Conservation (phyloP, 1,140 invertebrate species). For the Stegodyphus dumicola region DNA sequence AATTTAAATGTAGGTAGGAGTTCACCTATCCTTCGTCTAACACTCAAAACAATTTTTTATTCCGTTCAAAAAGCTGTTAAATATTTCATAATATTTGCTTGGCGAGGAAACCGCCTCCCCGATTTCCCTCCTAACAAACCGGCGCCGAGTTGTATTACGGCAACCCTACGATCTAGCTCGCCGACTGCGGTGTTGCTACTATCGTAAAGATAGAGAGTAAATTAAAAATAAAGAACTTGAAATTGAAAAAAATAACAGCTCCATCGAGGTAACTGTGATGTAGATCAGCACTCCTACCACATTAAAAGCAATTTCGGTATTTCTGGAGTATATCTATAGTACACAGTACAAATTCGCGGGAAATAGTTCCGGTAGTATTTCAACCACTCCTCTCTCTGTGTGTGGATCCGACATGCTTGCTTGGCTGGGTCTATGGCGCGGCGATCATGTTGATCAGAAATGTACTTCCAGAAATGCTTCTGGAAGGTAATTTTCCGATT, state of each 20-base stretch:
- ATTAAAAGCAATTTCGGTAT: not conserved
- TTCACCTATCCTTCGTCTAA: too few species aligned
- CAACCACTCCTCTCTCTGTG: conserved; percentile 5
- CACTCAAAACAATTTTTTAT: too few species aligned
- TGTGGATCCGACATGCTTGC: conserved; percentile 18
- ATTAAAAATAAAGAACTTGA: conserved; percentile 27
- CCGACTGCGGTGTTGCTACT: conserved; percentile 52
- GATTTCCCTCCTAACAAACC: not conserved
- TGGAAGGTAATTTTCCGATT: not conserved
- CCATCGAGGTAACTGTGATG: not conserved
- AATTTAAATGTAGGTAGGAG: too few species aligned
- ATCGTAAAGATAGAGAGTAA: conserved; percentile 37
- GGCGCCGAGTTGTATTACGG: conserved; percentile 20
- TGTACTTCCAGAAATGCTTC: not conserved
- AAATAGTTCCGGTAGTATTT: too few species aligned
- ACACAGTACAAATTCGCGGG: too few species aligned
- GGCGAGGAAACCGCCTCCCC: not conserved
- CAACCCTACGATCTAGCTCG: conserved; percentile 30
- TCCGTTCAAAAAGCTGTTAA: too few species aligned
- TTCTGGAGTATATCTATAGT: not conserved
- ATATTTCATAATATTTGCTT: not conserved
- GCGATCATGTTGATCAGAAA: not conserved
- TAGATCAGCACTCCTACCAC: not conserved
- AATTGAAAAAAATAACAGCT: not conserved
- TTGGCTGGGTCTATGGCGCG: conserved; percentile 29